These are phyloP conservation scores for Caligus rogercresseyi DNA, from an alignment of 1,140 invertebrate genomes.

Conservation along the genomic window DNA sequence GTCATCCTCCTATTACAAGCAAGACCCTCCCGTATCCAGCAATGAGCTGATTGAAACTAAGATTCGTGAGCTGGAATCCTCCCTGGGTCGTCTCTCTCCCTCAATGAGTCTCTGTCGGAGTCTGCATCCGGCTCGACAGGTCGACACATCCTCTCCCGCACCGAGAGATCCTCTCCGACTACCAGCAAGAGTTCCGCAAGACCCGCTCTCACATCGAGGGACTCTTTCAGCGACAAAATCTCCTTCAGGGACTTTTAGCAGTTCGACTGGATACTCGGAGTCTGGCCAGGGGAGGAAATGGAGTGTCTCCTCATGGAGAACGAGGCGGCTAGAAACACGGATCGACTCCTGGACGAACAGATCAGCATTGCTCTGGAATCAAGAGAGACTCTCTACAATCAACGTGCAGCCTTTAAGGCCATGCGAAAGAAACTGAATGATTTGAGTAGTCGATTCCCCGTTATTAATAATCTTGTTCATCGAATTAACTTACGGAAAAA, in stretches of 20 bases:
- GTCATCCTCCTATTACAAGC: not conserved
- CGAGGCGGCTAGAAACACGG: conserved; percentile 44
- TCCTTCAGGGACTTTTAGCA: conserved; percentile 2
- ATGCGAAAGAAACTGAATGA: conserved; percentile 82
- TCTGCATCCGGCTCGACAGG: conserved; percentile 42
- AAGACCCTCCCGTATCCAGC: not conserved
- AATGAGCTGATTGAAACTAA: not conserved
- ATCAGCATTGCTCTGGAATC: conserved; percentile 91
- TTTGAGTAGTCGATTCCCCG: conserved; percentile 70
- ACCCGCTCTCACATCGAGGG: conserved; percentile 8
- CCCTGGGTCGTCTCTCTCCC: not conserved
- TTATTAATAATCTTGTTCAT: conserved; percentile 74
- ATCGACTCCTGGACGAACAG: conserved; percentile 82
- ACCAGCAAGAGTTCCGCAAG: conserved; percentile 20
- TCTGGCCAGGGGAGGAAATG: conserved; percentile 7
- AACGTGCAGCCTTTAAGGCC: conserved; percentile 67
- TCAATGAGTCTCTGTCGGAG: conserved; percentile 71
- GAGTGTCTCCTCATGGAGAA: conserved; percentile 17
- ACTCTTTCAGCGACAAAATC: conserved; percentile 9
- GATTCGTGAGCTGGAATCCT: not conserved
- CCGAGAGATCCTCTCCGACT: conserved; percentile 55
- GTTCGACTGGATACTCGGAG: not conserved
- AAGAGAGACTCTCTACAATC: conserved; percentile 67
- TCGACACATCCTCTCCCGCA: conserved; percentile 84
- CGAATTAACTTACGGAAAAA: conserved; percentile 78